Percentiles rank a stretch among this genome's conserved stretches.
Evolutionary conservation across 2,113 vertebrate species (phyloP).

Genomic region (Notechis scutatus): DNA sequence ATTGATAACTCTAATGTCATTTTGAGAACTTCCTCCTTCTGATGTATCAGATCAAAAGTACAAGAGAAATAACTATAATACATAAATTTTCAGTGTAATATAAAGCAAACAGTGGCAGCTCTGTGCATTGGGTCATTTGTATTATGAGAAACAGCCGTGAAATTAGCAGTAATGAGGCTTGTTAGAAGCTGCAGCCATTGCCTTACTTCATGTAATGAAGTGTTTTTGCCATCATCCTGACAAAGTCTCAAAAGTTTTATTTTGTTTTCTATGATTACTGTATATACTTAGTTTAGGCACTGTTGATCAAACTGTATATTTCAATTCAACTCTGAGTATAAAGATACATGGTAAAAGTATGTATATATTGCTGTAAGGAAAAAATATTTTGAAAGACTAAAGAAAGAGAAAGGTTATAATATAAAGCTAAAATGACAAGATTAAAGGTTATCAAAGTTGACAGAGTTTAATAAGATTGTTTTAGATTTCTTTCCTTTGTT

Average conservation of each 20-base stretch:
- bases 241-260: background rate
- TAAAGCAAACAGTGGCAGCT: background rate
- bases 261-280: background rate
- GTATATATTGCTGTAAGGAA: background rate
- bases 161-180: slow-evolving; percentile 7
- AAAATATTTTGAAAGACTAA: background rate
- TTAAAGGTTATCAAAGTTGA: background rate
- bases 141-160: background rate
- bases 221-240: background rate
- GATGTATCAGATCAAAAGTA: background rate
- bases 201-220: background rate
- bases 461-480: background rate
- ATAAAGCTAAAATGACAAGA: background rate
- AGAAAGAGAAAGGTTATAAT: background rate
- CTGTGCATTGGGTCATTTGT: background rate
- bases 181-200: background rate
- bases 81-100: background rate
- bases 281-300: background rate
- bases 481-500: background rate
- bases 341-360: background rate
- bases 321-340: background rate
- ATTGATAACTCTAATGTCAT: background rate
- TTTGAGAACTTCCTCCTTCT: background rate
- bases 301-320: background rate
- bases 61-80: slow-evolving; percentile 26